phyloP scores from a whole-genome alignment of 2,797 vertebrate genomes.

The Cryptoblepharus egeriae region DNA sequence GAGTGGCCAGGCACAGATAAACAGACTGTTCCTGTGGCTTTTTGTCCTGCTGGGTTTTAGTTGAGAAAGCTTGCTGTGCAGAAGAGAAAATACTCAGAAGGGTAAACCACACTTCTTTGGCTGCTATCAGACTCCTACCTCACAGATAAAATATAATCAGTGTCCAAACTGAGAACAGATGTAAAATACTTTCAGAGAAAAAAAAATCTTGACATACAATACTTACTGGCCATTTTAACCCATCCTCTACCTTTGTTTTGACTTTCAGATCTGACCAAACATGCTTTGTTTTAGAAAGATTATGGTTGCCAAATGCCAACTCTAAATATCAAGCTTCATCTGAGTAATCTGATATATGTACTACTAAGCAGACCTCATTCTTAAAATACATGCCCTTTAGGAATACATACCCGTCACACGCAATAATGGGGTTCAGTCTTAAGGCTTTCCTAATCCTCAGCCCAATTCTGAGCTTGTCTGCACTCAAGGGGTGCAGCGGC shows the following conservation, averaged over 20 bases:
- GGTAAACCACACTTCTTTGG: constrained; percentile 66
- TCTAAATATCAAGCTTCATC: constrained; percentile 22
- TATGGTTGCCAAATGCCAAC: background rate
- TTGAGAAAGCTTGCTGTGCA: constrained; percentile 58
- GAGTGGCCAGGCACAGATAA: constrained; percentile 27
- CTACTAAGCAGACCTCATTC: constrained; percentile 3
- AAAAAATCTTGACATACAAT: constrained; percentile 61
- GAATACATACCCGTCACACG: background rate
- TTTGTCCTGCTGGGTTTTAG: constrained; percentile 62
- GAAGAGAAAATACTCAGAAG: constrained; percentile 69
- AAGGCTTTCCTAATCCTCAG: background rate
- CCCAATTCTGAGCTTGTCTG: too few species aligned
- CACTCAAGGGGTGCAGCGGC: too few species aligned
- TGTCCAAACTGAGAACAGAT: constrained; percentile 70
- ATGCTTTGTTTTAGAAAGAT: constrained; percentile 20
- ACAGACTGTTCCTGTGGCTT: constrained; percentile 31
- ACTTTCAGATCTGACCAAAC: constrained; percentile 25
- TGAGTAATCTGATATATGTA: constrained; percentile 16
- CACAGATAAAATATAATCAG: constrained; percentile 75
- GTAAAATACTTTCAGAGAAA: constrained; percentile 80
- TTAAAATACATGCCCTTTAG: background rate
- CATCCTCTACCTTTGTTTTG: constrained; percentile 35
- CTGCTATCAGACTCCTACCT: constrained; percentile 60
- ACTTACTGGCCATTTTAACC: constrained; percentile 29
- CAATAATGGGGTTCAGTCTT: background rate